Evolutionary conservation across 2,888 invertebrate genomes (phyloP).

Genomic region (Xanthorhoe spadicearia): DNA sequence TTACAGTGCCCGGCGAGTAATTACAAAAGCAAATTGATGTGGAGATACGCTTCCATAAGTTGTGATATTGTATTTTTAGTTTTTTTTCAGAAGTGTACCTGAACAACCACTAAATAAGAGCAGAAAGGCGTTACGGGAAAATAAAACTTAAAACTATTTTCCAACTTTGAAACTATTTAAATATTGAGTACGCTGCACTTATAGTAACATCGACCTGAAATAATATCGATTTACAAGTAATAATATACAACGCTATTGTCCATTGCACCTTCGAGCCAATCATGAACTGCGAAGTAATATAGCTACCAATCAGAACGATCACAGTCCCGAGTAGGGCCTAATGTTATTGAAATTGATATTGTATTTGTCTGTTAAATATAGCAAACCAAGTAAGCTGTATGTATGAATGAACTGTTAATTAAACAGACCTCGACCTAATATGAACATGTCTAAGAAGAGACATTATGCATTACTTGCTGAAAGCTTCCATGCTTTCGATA

Average conservation of each 20-base stretch:
- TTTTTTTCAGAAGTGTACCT: neutral
- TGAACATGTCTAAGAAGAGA: no score
- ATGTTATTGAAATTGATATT: neutral
- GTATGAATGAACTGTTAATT: no score
- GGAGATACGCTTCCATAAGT: slow-evolving; percentile 18
- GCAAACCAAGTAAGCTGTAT: no score
- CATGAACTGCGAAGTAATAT: neutral
- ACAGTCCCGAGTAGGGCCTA: neutral
- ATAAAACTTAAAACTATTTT: neutral
- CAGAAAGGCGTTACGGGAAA: neutral
- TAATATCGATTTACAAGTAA: slow-evolving; percentile 13
- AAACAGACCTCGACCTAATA: no score
- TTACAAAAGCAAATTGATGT: slow-evolving; percentile 21
- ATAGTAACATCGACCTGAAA: slow-evolving; percentile 8
- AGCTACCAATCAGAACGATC: neutral
- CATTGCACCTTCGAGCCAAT: neutral
- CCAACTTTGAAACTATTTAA: neutral
- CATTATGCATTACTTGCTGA: no score
- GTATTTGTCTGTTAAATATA: neutral
- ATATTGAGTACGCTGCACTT: slow-evolving; percentile 8
- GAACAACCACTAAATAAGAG: neutral
- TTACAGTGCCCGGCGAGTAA: slow-evolving; percentile 19
- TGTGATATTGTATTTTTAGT: slow-evolving; percentile 10
- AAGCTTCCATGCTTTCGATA: no score
- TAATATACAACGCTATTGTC: neutral